Conservation (phyloP, 1,140 invertebrate genomes). For the Drosophila murphyi region DNA sequence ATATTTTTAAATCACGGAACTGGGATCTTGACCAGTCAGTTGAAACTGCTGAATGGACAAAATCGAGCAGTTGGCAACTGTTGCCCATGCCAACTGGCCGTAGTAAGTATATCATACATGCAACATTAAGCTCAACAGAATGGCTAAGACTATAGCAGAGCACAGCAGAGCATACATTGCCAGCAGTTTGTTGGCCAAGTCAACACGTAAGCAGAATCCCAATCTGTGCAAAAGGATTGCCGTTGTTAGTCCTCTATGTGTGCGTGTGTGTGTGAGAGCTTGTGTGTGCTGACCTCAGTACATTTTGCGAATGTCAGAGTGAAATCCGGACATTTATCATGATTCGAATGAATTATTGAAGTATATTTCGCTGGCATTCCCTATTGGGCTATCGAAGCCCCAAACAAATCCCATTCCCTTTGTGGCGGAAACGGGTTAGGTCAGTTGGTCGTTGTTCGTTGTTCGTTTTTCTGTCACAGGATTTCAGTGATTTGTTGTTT, state of each 20-base stretch:
- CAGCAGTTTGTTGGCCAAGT: slow-evolving; percentile 39
- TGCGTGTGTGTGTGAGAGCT: slow-evolving; percentile 15
- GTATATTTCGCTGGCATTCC: slow-evolving; percentile 52
- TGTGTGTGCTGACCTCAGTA: slow-evolving; percentile 54
- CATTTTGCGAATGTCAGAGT: slow-evolving; percentile 49
- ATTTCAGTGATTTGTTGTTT: slow-evolving; percentile 20
- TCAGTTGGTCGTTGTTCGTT: slow-evolving; percentile 27
- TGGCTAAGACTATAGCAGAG: slow-evolving; percentile 3
- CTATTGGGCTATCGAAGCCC: slow-evolving; percentile 35
- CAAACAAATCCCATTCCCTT: neutral
- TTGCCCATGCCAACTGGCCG: slow-evolving; percentile 38
- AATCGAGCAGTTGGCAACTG: slow-evolving; percentile 24
- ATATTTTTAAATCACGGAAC: neutral
- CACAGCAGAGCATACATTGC: neutral
- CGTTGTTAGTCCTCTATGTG: neutral
- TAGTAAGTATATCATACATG: slow-evolving; percentile 53
- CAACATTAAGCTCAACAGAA: slow-evolving; percentile 46
- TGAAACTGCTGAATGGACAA: slow-evolving; percentile 24
- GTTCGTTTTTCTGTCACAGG: neutral
- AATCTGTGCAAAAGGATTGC: slow-evolving; percentile 46
- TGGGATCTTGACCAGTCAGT: slow-evolving; percentile 4
- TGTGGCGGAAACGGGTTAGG: slow-evolving; percentile 15
- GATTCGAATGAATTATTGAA: slow-evolving; percentile 60
- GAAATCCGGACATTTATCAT: slow-evolving; percentile 61
- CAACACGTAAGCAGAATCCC: slow-evolving; percentile 53